A percentile compares a stretch with the other conserved stretches of the same genome.
Conservation (phyloP, 2,888 invertebrate species). For the Agrotis segetum region DNA sequence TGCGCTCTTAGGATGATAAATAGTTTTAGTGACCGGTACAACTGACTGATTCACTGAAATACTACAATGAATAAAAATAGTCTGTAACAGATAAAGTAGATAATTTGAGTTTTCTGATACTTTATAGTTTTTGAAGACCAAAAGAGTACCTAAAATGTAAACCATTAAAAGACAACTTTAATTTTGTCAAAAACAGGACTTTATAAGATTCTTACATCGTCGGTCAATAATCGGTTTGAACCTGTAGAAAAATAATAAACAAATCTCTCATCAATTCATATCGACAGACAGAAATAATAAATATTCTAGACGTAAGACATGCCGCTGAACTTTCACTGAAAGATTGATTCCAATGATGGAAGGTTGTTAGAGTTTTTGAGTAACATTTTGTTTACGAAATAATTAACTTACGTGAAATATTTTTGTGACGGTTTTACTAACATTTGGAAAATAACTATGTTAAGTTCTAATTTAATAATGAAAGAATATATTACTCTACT, state of each 20-base stretch:
- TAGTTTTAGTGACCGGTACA: too few species aligned
- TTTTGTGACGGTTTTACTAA: not conserved
- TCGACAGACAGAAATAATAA: constrained; percentile 21
- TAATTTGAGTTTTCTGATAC: too few species aligned
- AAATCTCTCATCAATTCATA: not conserved
- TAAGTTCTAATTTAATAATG: too few species aligned
- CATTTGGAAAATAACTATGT: not conserved
- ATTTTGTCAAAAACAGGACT: not conserved
- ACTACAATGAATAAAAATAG: too few species aligned
- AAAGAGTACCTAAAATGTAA: too few species aligned
- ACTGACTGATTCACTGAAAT: too few species aligned
- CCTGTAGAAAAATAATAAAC: constrained; percentile 1
- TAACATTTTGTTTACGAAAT: not conserved
- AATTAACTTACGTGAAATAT: not conserved
- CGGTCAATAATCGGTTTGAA: constrained; percentile 1
- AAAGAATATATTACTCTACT: too few species aligned
- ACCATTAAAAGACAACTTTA: not conserved
- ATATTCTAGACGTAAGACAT: constrained; percentile 16
- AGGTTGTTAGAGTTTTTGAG: constrained; percentile 7
- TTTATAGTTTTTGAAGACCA: too few species aligned
- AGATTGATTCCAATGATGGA: constrained; percentile 3
- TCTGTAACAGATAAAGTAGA: too few species aligned
- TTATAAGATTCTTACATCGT: constrained; percentile 7
- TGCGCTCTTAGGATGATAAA: too few species aligned
- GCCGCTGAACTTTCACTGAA: constrained; percentile 4